Evolutionary conservation across 1,140 invertebrate genomes (phyloP), one percentile per base, ranked within the genome.

Genomic region (Diabrotica undecimpunctata): DNA sequence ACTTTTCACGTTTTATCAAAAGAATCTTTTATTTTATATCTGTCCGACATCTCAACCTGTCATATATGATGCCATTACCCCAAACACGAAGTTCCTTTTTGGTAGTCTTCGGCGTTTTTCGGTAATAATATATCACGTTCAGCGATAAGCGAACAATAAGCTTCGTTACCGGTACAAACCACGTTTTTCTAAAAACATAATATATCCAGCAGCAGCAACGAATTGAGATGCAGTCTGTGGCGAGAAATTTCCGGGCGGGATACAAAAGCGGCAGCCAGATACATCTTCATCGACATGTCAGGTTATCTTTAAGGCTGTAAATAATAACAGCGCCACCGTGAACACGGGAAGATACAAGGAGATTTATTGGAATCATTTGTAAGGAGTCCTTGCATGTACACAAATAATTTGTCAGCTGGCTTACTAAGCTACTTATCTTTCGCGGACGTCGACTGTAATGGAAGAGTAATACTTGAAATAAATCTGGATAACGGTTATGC

Each of bases 361-460:
- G 50, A 61, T 61, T 61, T 61, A 61, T 61, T n/a, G 25, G 46
- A 51, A 61, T 52, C 59, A 61, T 61, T 61, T 61, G 59, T 61
- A 61, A 61, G 35, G 46, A 61, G 46, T 61, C 59, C 41, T 39
- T 51, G 41, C 59, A 61, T 61, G 59, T 61, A 52, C 59, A 61
- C 59, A 61, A 61, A 61, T 61, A 61, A 61, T 52, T 61, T 61
- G 59, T 52, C 59, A 61, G 59, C 10, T 25, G 41, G 50, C 59
- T 9, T 61, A 50, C 41, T 61, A 61, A 61, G 59, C 59, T 61
- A 61, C 59, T 61, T 61, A 61, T 61, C 59, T 52, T 61, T 52
- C 59, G 39, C 41, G 59, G 59, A 61, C 59, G 59, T 36, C 13
- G 35, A 12, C 59, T 61, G 35, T 61, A 61, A 61, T 61, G 59